Percentiles rank a stretch among this genome's conserved stretches.
These are phyloP conservation scores for Adineta ricciae DNA, from an alignment of 2,888 invertebrate species.

Conservation along the genomic window DNA sequence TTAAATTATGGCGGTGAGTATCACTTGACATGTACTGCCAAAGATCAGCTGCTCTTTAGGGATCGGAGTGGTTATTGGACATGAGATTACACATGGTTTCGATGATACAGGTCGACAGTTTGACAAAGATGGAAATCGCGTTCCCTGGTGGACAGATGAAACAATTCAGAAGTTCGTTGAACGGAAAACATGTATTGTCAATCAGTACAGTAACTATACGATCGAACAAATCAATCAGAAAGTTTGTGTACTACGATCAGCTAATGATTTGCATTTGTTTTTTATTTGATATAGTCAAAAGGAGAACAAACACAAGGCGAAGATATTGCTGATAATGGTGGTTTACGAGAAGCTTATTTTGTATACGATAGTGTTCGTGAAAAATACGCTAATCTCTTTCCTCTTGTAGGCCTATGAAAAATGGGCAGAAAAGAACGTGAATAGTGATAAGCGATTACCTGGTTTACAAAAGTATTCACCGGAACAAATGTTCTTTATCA, in stretches of 20 bases:
- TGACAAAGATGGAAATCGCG: constrained; percentile 82
- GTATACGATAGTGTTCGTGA: no score
- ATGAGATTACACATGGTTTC: constrained; percentile 33
- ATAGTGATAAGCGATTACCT: neutral
- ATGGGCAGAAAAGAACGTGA: neutral
- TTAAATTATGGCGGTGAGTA: constrained; percentile 28
- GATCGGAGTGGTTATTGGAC: constrained; percentile 30
- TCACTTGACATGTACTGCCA: constrained; percentile 35
- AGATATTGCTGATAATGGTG: constrained; percentile 19
- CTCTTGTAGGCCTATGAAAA: neutral
- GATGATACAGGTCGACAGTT: constrained; percentile 45
- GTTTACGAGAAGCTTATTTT: neutral
- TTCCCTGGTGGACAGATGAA: constrained; percentile 92
- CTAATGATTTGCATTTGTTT: neutral
- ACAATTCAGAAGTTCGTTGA: constrained; percentile 78
- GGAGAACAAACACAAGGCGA: constrained; percentile 26
- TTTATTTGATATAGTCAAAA: neutral
- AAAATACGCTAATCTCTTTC: neutral
- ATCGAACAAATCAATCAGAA: constrained; percentile 53
- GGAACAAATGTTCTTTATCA: constrained; percentile 7
- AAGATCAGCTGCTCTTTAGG: constrained; percentile 33
- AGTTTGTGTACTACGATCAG: constrained; percentile 37
- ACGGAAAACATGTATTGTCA: constrained; percentile 73
- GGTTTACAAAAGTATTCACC: neutral
- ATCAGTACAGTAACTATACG: constrained; percentile 76